Evolutionary conservation across 2,797 vertebrate genomes (phyloP), one percentile per base, ranked within the genome.

Genomic region (Anguilla anguilla): DNA sequence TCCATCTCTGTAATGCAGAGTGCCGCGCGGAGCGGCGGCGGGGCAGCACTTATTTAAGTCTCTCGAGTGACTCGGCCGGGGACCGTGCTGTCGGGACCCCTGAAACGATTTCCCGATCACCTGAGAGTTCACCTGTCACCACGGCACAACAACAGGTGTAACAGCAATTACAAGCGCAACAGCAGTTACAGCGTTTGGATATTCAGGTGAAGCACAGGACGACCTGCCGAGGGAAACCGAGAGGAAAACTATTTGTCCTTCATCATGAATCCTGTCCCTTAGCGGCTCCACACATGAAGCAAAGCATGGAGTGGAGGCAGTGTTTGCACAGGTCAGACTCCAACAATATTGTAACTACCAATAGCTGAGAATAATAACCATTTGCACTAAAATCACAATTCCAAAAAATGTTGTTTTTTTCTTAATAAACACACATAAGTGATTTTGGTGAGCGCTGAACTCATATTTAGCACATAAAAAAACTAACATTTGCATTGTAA

Each of bases 1-100:
- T 82, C 79, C 46, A 25, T 82, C 79, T 82, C 79, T 51, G 79
- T 51, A 82, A 82, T 82, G 79, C 10, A 10, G 43, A 49, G 19
- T 51, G 79, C n/a, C 79, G 51, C 43, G 7, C 46, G n/a, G 22
- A 51, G 9, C 25, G n/a, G 46, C 22, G 22, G 46, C 3, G 74
- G n/a, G 35, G 43, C 79, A n/a, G 79, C 43, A 25, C 51, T 82
- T 82, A 82, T 82, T 82, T 51, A 11, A n/a, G 79, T 43, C 43
- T 49, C 51, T 82, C 22, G 79, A n/a, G 46, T 49, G 46, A 51
- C 7, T 51, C 6, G 43, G 7, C 46, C 51, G 19, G 46, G 39
- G 19, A 51, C n/a, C 51, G 46, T 0, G 43, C 46, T n/a, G 43
- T 46, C 9, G 11, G 25, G 46, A 51, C 46, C 22, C 46, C 79